Percentiles rank a stretch among this genome's conserved stretches.
Evolutionary conservation across 1,140 invertebrate genomes (phyloP).

Genomic region (Lepidurus apus): DNA sequence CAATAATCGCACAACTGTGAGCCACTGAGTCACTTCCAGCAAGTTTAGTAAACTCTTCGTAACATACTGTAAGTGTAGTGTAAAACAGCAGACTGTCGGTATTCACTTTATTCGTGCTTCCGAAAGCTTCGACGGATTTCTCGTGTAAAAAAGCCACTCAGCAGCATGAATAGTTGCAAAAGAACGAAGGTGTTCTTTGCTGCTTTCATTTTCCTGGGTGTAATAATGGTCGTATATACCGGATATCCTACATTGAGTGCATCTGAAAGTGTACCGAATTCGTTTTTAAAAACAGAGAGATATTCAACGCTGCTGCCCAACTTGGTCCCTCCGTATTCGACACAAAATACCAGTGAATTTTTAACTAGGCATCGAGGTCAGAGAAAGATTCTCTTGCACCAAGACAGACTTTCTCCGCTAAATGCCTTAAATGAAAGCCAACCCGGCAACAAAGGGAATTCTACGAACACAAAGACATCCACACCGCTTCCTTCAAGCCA

Average conservation of each 20-base stretch:
- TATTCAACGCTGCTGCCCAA: neutral
- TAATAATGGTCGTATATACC: slow-evolving; percentile 8
- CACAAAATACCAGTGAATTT: neutral
- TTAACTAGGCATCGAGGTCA: neutral
- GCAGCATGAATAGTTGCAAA: neutral
- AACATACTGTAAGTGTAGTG: no score
- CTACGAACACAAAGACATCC: neutral
- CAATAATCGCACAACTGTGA: no score
- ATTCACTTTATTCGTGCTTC: no score
- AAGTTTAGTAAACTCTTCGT: no score
- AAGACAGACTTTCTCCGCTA: neutral
- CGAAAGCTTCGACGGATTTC: no score
- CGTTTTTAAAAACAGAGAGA: neutral
- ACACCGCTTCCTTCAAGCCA: neutral
- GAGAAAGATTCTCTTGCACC: neutral
- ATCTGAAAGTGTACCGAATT: neutral
- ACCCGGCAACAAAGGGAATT: neutral
- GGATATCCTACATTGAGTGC: neutral
- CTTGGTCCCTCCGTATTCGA: neutral
- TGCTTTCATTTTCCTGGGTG: neutral
- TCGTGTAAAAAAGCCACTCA: neutral
- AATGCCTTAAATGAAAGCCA: neutral
- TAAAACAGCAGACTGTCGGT: no score
- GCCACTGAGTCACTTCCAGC: no score
- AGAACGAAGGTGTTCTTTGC: neutral